Evolutionary conservation across 1,140 invertebrate genomes (phyloP).

Genomic region (Triops cancriformis): DNA sequence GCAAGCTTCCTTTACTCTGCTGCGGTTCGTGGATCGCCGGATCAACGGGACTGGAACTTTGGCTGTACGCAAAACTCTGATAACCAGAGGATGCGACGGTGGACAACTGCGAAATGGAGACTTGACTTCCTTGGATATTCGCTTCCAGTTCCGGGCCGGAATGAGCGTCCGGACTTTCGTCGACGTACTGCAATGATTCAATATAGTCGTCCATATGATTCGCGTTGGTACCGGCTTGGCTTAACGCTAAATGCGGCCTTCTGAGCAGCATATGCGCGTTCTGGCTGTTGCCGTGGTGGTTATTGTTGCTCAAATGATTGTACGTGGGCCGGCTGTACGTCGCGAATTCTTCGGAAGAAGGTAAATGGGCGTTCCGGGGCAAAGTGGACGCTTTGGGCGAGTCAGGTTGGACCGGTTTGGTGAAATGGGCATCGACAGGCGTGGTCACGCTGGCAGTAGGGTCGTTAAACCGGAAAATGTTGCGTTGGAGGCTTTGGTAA

Average conservation of each 20-base stretch:
- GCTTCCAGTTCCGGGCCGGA: slow-evolving; percentile 39
- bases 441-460: slow-evolving; percentile 35
- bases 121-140: slow-evolving; percentile 56
- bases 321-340: slow-evolving; percentile 32
- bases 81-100: slow-evolving; percentile 80
- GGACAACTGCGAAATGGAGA: slow-evolving; percentile 68
- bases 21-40: slow-evolving; percentile 41
- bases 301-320: slow-evolving; percentile 37
- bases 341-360: slow-evolving; percentile 37
- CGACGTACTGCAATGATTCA: slow-evolving; percentile 54
- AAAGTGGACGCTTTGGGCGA: slow-evolving; percentile 50
- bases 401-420: background rate
- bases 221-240: background rate
- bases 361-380: slow-evolving; percentile 57
- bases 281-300: slow-evolving; percentile 38
- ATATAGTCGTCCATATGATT: slow-evolving; percentile 58
- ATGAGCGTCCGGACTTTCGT: slow-evolving; percentile 50
- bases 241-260: background rate
- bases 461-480: slow-evolving; percentile 42
- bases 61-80: slow-evolving; percentile 82
- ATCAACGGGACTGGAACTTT: slow-evolving; percentile 81
- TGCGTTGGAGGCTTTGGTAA: slow-evolving; percentile 39
- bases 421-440: background rate
- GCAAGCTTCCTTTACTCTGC: slow-evolving; percentile 34
- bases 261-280: background rate